Percentiles rank a stretch among this genome's conserved stretches.
Conservation (phyloP, 1,140 invertebrate species). For the Anastrepha obliqua region DNA sequence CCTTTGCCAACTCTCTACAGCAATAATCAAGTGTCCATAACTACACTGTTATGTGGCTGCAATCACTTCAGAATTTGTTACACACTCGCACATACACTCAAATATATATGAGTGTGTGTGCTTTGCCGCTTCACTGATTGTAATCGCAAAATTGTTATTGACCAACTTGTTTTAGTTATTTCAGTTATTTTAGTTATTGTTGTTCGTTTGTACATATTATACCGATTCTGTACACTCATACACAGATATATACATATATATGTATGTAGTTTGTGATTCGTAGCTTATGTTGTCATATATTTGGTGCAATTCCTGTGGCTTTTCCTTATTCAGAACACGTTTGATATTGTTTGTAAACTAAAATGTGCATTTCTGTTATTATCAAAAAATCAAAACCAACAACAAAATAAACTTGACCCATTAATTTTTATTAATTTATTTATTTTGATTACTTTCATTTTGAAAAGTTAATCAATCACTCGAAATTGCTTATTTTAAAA, state of each 20-base stretch:
- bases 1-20: background rate
- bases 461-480: background rate
- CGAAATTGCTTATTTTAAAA: constrained; percentile 33
- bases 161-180: constrained; percentile 30
- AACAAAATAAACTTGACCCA: background rate
- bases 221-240: background rate
- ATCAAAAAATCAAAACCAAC: background rate
- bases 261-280: background rate
- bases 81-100: background rate
- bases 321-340: constrained; percentile 42
- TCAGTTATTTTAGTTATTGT: background rate
- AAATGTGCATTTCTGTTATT: background rate
- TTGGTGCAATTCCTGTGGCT: constrained; percentile 16
- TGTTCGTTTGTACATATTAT: background rate
- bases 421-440: constrained; percentile 38
- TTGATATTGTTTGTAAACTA: constrained; percentile 37
- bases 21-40: constrained; percentile 30
- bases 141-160: constrained; percentile 50
- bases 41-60: constrained; percentile 22
- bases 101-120: background rate
- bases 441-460: constrained; percentile 27
- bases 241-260: too few relatives aligned
- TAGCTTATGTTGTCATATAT: constrained; percentile 15
- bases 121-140: constrained; percentile 12
- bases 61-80: background rate